A percentile compares a stretch with the other conserved stretches of the same genome.
Evolutionary conservation across 2,888 invertebrate species (phyloP).

Genomic region (Mongoloraphidia duomilia): DNA sequence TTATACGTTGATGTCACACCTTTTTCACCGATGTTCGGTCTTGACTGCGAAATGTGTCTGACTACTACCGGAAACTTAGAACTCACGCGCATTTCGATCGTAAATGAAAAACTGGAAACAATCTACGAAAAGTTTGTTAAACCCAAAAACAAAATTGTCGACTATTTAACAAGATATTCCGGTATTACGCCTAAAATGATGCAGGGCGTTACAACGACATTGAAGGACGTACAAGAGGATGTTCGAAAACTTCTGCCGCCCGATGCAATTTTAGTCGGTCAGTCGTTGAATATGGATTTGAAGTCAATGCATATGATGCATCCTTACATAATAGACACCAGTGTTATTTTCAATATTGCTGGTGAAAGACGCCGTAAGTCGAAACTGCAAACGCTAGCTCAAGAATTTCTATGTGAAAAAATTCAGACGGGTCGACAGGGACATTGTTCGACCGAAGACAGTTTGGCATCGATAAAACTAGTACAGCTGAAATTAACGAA

Average conservation of each 20-base stretch:
- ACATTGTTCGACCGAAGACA: conserved; percentile 80
- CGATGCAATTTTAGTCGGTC: conserved; percentile 91
- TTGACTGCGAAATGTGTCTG: conserved; percentile 92
- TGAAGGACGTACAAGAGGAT: conserved; percentile 69
- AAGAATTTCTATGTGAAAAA: conserved; percentile 59
- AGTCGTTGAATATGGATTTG: conserved; percentile 84
- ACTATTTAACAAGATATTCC: conserved; percentile 62
- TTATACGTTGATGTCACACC: conserved; percentile 58
- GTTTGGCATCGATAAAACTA: conserved; percentile 71
- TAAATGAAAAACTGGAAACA: conserved; percentile 64
- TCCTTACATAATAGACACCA: conserved; percentile 92
- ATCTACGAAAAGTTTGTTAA: conserved; percentile 80
- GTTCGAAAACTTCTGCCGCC: conserved; percentile 59
- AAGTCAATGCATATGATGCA: conserved; percentile 91
- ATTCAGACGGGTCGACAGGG: conserved; percentile 56
- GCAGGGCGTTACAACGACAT: conserved; percentile 52
- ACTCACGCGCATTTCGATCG: conserved; percentile 74
- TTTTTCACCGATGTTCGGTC: conserved; percentile 74
- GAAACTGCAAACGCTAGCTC: conserved; percentile 66
- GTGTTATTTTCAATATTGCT: conserved; percentile 73
- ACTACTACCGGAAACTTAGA: conserved; percentile 57
- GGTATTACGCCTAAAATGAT: conserved; percentile 61
- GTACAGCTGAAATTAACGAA: conserved; percentile 75
- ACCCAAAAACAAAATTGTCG: conserved; percentile 64
- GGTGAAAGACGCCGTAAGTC: conserved; percentile 68